Conservation (phyloP, 2,888 invertebrate genomes). For the Geotrupes spiniger region DNA sequence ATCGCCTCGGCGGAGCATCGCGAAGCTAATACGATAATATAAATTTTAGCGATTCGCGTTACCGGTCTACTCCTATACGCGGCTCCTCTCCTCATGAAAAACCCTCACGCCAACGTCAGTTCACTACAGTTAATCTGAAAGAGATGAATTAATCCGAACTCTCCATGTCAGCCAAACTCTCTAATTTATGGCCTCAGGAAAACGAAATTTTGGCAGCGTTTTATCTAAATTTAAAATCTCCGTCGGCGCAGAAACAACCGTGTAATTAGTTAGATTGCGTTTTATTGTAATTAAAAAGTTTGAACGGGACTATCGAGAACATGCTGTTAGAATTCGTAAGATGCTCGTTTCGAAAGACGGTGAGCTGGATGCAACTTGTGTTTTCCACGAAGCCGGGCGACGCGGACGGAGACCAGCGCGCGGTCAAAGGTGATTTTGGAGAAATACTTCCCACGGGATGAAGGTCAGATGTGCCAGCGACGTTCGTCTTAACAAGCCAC, state of each 20-base stretch:
- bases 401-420: background rate
- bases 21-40: slow-evolving; percentile 18
- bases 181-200: slow-evolving; percentile 49
- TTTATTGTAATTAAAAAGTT: slow-evolving; percentile 51
- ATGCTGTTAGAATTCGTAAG: slow-evolving; percentile 7
- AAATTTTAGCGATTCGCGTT: slow-evolving; percentile 26
- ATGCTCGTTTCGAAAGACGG: slow-evolving; percentile 3
- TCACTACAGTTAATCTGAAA: slow-evolving; percentile 47
- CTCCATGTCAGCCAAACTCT: slow-evolving; percentile 48
- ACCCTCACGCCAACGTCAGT: slow-evolving; percentile 46
- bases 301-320: slow-evolving; percentile 14
- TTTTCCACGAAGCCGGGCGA: slow-evolving; percentile 14
- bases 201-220: slow-evolving; percentile 52
- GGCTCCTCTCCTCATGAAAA: slow-evolving; percentile 26
- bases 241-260: slow-evolving; percentile 42
- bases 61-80: slow-evolving; percentile 20
- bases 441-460: slow-evolving; percentile 19
- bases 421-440: slow-evolving; percentile 17
- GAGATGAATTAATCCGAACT: slow-evolving; percentile 53
- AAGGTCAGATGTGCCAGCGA: slow-evolving; percentile 2
- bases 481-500: background rate
- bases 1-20: slow-evolving; percentile 12
- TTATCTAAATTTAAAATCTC: slow-evolving; percentile 54
- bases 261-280: slow-evolving; percentile 50
- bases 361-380: slow-evolving; percentile 13